These are phyloP conservation scores for Stegodyphus dumicola DNA, from an alignment of 1,140 invertebrate genomes.

Conservation along the genomic window DNA sequence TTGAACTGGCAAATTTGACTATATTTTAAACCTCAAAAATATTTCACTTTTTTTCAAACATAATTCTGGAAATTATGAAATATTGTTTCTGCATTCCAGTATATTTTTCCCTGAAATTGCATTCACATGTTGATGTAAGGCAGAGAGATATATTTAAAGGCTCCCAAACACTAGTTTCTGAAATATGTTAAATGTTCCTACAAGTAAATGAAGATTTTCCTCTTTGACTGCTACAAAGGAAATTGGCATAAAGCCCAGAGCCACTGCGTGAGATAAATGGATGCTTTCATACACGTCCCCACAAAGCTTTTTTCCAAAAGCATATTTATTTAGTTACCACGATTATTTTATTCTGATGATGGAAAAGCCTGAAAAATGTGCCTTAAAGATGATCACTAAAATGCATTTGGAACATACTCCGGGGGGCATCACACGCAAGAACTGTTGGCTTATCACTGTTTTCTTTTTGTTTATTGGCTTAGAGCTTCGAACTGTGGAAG, in stretches of 20 bases:
- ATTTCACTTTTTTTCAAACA: too few species aligned
- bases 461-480: too few species aligned
- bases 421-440: background rate
- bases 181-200: slow-evolving; percentile 16
- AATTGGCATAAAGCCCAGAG: slow-evolving; percentile 41
- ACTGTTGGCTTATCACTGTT: too few species aligned
- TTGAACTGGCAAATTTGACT: too few species aligned
- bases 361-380: background rate
- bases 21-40: too few species aligned
- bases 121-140: too few species aligned
- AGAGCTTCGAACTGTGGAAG: too few species aligned
- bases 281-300: slow-evolving; percentile 18
- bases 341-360: slow-evolving; percentile 9
- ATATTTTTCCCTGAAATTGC: too few species aligned
- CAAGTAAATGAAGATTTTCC: slow-evolving; percentile 8
- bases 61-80: too few species aligned
- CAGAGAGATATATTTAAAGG: background rate
- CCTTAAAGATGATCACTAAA: slow-evolving; percentile 1
- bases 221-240: background rate
- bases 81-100: too few species aligned
- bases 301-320: background rate
- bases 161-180: slow-evolving; percentile 7
- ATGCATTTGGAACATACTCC: slow-evolving; percentile 19
- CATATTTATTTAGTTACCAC: background rate
- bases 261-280: slow-evolving; percentile 27